Conservation (phyloP, 2,888 invertebrate species). For the Calephelis perditalis region DNA sequence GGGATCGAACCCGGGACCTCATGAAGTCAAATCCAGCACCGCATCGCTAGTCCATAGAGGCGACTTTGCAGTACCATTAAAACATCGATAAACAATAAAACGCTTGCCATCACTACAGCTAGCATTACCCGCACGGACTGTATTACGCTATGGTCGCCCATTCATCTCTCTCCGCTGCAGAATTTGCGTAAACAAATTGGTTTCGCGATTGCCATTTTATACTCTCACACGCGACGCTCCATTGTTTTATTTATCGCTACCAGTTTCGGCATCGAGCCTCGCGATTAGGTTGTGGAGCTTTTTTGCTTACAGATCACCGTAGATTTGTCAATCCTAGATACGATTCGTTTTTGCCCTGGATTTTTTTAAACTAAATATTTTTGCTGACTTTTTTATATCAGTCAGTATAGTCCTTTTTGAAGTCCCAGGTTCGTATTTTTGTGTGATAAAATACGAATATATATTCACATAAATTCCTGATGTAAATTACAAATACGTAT, state of each 20-base stretch:
- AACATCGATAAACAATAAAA: slow-evolving; percentile 4
- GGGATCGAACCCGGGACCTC: no score
- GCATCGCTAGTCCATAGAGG: no score
- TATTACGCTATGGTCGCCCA: slow-evolving; percentile 75
- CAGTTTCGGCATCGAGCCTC: slow-evolving; percentile 68
- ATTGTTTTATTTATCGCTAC: slow-evolving; percentile 77
- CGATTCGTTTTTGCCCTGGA: slow-evolving; percentile 37
- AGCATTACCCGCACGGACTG: slow-evolving; percentile 59
- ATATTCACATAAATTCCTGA: no score
- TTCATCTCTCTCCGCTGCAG: slow-evolving; percentile 75
- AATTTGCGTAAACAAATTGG: slow-evolving; percentile 79
- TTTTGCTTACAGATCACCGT: slow-evolving; percentile 67
- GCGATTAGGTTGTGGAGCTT: slow-evolving; percentile 73
- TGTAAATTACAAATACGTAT: no score
- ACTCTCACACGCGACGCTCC: slow-evolving; percentile 72
- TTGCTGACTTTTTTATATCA: no score
- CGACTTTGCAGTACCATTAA: no score
- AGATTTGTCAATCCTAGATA: slow-evolving; percentile 62
- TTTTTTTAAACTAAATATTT: slow-evolving; percentile 7
- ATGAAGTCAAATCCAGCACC: no score
- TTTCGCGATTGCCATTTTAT: slow-evolving; percentile 79
- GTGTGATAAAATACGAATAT: no score
- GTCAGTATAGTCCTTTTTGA: no score
- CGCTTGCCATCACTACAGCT: slow-evolving; percentile 40
- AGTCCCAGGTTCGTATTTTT: no score